These are phyloP conservation scores for Pteronotus mesoamericanus DNA, from an alignment of 2,797 vertebrate species.

Conservation along the genomic window DNA sequence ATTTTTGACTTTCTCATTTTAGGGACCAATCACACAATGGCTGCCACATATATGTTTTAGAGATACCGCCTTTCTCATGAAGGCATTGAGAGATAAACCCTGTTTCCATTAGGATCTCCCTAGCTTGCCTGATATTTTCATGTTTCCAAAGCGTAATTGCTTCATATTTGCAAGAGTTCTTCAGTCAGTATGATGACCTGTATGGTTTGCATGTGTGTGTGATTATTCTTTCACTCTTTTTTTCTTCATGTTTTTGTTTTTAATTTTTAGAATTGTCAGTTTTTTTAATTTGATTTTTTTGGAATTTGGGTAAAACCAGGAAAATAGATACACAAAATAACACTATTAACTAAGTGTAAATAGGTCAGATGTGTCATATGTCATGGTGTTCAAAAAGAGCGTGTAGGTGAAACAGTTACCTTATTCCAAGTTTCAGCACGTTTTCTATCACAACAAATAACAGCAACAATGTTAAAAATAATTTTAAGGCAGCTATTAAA, in stretches of 20 bases:
- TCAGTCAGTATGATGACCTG: neutral
- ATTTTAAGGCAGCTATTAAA: neutral
- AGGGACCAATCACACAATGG: neutral
- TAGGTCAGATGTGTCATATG: neutral
- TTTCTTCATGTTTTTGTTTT: neutral
- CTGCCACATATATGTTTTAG: neutral
- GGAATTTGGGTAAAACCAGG: neutral
- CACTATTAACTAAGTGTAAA: neutral
- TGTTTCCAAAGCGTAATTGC: neutral
- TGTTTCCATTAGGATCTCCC: neutral
- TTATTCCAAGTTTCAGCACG: neutral
- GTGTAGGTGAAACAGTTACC: neutral
- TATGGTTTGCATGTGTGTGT: neutral
- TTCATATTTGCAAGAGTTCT: neutral
- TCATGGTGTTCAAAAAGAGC: neutral
- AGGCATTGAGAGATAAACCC: neutral
- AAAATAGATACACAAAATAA: neutral
- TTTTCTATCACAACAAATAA: neutral
- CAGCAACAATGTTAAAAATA: neutral
- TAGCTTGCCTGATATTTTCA: neutral
- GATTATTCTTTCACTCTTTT: neutral
- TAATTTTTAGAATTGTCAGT: neutral
- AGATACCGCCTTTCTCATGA: neutral
- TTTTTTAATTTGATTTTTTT: neutral
- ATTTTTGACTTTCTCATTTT: neutral